phyloP scores from a whole-genome alignment of 2,797 vertebrate genomes.

The Pangasius djambal region DNA sequence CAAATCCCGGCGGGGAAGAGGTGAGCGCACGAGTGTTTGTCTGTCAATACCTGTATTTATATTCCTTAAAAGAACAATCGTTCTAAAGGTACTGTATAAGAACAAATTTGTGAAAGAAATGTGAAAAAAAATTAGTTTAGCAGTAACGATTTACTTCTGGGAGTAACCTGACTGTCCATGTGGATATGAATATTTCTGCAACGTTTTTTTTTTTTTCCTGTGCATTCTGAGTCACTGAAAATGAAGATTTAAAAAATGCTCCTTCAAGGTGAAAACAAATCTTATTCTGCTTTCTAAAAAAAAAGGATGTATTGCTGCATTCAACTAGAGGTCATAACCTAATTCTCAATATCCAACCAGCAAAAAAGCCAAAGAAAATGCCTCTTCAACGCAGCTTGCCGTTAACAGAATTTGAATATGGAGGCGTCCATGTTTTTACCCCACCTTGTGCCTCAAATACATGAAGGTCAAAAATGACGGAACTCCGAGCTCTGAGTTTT shows the following conservation, averaged over 20 bases:
- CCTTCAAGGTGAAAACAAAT: no score
- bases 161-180: not conserved
- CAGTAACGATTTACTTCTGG: no score
- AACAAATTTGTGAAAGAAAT: not conserved
- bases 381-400: not conserved
- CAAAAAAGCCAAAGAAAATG: not conserved
- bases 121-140: not conserved
- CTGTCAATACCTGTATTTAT: not conserved
- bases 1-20: constrained; percentile 76
- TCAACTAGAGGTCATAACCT: no score
- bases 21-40: constrained; percentile 58
- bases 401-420: not conserved
- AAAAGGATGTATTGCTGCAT: no score
- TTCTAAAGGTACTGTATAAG: not conserved
- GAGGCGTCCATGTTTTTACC: no score
- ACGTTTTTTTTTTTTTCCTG: not conserved
- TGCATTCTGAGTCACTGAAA: not conserved
- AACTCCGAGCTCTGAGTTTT: not conserved
- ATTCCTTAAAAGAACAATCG: not conserved
- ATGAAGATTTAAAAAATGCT: not conserved
- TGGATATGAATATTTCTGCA: not conserved
- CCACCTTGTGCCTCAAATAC: not conserved
- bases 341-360: no score
- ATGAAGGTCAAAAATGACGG: not conserved
- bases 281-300: no score